Percentiles rank a stretch among this genome's conserved stretches.
These are phyloP conservation scores for Thalassarche chlororhynchos DNA, from an alignment of 2,113 vertebrate genomes.

Conservation along the genomic window DNA sequence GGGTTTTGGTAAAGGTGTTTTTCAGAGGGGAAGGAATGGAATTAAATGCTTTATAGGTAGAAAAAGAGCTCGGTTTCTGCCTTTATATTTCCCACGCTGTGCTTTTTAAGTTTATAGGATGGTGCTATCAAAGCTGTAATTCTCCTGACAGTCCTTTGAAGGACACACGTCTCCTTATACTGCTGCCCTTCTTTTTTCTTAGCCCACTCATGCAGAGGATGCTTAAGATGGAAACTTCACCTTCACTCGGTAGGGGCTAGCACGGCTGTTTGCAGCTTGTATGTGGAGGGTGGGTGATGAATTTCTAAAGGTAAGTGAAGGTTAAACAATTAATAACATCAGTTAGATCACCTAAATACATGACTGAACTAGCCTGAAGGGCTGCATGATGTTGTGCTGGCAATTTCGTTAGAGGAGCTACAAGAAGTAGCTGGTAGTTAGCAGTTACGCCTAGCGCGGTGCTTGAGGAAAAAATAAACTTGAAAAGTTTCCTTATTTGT, in stretches of 20 bases:
- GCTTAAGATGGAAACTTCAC: not conserved
- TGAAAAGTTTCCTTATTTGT: not conserved
- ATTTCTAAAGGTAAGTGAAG: not conserved
- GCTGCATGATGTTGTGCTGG: not conserved
- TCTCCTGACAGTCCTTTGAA: not conserved
- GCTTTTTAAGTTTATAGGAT: not conserved
- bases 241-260: not conserved
- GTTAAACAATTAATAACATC: not conserved
- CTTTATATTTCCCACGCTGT: not conserved
- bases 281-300: not conserved
- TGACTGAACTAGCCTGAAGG: not conserved
- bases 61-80: not conserved
- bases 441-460: rapidly evolving
- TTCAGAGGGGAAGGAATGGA: not conserved
- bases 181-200: not conserved
- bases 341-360: not conserved
- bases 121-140: not conserved
- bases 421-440: not conserved
- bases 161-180: not conserved
- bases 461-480: not conserved
- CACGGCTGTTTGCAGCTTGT: not conserved
- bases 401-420: not conserved
- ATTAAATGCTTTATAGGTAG: not conserved
- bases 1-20: not conserved
- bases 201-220: not conserved